phyloP scores from a whole-genome alignment of 2,113 vertebrate species.

The Psilopsiagon aurifrons region DNA sequence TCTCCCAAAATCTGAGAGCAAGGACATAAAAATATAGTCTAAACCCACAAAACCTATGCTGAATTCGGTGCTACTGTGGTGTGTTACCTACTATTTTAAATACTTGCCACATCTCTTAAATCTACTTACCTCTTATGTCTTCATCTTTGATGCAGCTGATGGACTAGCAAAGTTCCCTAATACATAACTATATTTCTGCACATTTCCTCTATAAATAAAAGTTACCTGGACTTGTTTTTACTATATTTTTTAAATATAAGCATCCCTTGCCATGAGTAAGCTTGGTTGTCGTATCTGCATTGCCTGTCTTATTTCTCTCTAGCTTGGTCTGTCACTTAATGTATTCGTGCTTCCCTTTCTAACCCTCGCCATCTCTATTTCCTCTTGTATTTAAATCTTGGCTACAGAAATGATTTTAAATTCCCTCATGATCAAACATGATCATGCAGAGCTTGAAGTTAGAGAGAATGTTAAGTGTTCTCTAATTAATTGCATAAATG shows the following conservation, averaged over 20 bases:
- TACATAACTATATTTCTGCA: not conserved
- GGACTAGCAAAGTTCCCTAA: not conserved
- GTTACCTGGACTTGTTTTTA: not conserved
- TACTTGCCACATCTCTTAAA: not conserved
- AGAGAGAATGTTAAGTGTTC: constrained; percentile 64
- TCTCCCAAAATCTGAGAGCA: not conserved
- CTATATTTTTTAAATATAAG: not conserved
- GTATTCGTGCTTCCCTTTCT: not conserved
- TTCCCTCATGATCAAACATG: constrained; percentile 70
- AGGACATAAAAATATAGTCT: not conserved
- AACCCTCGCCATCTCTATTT: constrained; percentile 27
- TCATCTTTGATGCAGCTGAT: not conserved
- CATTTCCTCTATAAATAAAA: not conserved
- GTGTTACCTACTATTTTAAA: not conserved
- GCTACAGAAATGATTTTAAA: constrained; percentile 39
- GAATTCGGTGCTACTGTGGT: not conserved
- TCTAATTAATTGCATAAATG: constrained; percentile 76
- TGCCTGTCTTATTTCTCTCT: not conserved
- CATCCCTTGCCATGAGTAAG: not conserved
- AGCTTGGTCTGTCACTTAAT: not conserved
- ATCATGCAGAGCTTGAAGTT: constrained; percentile 70
- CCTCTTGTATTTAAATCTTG: constrained; percentile 56
- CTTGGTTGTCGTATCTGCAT: not conserved
- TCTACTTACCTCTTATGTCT: not conserved
- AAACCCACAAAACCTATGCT: not conserved